Evolutionary conservation across 2,888 invertebrate genomes (phyloP), one percentile per base, ranked within the genome.

Genomic region (Mesorhabditis spiculigera): DNA sequence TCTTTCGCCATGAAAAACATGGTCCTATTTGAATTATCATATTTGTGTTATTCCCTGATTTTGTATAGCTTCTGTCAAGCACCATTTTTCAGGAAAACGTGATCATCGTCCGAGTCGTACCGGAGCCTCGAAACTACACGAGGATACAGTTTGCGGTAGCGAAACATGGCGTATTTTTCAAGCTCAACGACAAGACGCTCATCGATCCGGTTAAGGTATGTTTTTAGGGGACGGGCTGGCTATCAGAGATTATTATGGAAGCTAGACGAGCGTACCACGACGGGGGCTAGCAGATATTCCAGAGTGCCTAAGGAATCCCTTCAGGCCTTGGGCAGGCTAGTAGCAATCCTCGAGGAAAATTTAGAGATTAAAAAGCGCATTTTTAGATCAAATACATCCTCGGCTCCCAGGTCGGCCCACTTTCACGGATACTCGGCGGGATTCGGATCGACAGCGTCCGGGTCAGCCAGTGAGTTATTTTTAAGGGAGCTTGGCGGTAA

Each of bases 341-440:
- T 3, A 28, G 28, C 28, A 3, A 28, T 28, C 28, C 28, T 28
- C 3, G 28, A 3, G 28, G 28, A 28, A 28, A 28, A 28, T 28
- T 28, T 28, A 1, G 3, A 28, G 28, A 1, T 3, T 28, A 3
- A 28, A 66, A 63, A 43, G n/a, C 43, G 45, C 8, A n/a, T 16
- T 75, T 79, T 41, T 71, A 78, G 76, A 75, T 85, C 16, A 82
- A 82, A 69, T 75, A 80, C 66, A 84, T 84, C 45, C 73, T 81
- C 4, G 78, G 71, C 4, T 77, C 76, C 50, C 77, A 78, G 65
- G 67, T 68, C 0, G 78, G 71, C 2, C 83, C 85, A 8, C 73
- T 85, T 8, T 76, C 81, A n/a, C 75, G 85, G 13, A 80, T 84
- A 10, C 73, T 85, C 4, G 85, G 85, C 5, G 85, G 85, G 43